Evolutionary conservation across 2,113 vertebrate genomes (phyloP).

Genomic region (Paedocypris sp.): DNA sequence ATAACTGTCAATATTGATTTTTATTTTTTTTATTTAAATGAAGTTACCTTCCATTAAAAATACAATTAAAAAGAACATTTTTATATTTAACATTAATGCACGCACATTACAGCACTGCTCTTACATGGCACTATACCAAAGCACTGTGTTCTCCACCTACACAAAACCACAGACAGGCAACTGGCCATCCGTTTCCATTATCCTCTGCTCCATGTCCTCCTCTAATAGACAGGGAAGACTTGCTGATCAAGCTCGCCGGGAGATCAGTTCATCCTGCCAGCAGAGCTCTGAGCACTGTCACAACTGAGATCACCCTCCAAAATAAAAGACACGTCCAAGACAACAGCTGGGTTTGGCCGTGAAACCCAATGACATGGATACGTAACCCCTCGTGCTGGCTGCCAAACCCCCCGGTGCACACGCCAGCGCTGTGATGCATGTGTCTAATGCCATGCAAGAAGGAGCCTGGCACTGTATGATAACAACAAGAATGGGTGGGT

Average conservation of each 20-base stretch:
- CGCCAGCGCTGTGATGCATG: slow-evolving; percentile 3
- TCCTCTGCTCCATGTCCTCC: background rate
- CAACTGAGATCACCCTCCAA: background rate
- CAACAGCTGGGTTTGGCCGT: slow-evolving; percentile 15
- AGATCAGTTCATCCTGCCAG: slow-evolving; percentile 1
- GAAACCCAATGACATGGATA: slow-evolving; percentile 13
- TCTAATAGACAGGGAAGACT: background rate
- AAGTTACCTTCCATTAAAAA: too few species aligned
- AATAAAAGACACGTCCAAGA: slow-evolving; percentile 2
- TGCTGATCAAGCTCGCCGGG: background rate
- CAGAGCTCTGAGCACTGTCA: background rate
- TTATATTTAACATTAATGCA: too few species aligned
- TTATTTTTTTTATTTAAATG: too few species aligned
- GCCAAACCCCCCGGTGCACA: background rate
- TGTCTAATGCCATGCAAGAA: background rate
- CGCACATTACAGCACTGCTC: background rate
- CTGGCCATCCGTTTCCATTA: background rate
- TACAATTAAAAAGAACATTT: too few species aligned
- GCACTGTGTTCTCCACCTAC: background rate
- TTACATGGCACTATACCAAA: background rate
- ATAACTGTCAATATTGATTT: too few species aligned
- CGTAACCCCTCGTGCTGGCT: background rate
- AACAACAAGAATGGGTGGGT: background rate
- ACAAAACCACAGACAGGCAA: background rate
- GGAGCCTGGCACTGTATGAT: background rate